These are phyloP conservation scores for Anguilla obscura DNA, from an alignment of 2,797 vertebrate genomes.

Conservation along the genomic window DNA sequence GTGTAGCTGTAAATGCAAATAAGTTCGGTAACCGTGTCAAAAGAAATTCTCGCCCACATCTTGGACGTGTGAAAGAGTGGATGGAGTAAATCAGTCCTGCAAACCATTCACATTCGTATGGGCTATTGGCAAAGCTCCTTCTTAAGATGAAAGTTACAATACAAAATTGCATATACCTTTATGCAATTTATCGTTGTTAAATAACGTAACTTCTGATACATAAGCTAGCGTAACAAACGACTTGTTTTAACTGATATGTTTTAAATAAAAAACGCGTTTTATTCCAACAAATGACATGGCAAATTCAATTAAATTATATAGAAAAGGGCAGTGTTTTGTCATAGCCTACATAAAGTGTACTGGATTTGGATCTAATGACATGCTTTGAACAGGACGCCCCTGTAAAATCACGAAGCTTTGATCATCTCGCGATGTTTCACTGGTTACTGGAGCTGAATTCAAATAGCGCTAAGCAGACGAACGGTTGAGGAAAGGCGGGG, in stretches of 20 bases:
- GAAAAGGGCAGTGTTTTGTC: too few species aligned
- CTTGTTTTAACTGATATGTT: too few species aligned
- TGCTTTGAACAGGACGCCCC: background rate
- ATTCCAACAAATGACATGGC: too few species aligned
- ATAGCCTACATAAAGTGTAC: too few species aligned
- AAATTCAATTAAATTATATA: too few species aligned
- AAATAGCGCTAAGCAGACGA: constrained; percentile 21
- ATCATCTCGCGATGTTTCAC: constrained; percentile 35
- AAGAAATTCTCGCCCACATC: background rate
- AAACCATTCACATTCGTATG: background rate
- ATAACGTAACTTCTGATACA: too few species aligned
- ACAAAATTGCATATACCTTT: too few species aligned
- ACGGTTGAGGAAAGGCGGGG: background rate
- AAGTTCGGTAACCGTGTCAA: background rate
- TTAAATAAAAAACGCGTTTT: too few species aligned
- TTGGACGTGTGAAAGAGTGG: background rate
- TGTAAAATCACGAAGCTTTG: background rate
- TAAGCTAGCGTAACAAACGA: too few species aligned
- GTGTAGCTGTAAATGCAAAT: background rate
- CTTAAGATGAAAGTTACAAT: background rate
- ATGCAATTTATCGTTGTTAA: too few species aligned
- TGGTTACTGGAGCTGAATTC: constrained; percentile 40
- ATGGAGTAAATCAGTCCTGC: background rate
- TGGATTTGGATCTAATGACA: too few species aligned
- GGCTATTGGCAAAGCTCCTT: background rate